A percentile compares a stretch with the other conserved stretches of the same genome.
Conservation (phyloP, 2,888 invertebrate genomes). For the Dysmachus trigonus region DNA sequence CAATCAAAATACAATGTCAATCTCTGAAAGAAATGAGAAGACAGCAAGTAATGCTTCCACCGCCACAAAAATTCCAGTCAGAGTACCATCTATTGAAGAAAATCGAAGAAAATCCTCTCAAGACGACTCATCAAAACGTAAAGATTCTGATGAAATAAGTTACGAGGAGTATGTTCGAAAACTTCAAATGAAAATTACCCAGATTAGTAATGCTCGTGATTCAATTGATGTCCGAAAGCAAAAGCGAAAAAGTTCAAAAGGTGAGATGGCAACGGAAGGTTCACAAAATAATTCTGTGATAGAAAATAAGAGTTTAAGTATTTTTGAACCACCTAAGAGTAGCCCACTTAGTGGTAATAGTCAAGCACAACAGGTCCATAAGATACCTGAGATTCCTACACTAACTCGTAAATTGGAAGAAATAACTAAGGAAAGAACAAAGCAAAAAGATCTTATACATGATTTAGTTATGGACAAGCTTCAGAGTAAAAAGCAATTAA, state of each 20-base stretch:
- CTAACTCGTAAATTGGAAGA: conserved; percentile 77
- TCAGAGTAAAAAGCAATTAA: conserved; percentile 72
- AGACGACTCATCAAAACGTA: conserved; percentile 53
- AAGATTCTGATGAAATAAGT: conserved; percentile 62
- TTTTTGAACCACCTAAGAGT: conserved; percentile 47
- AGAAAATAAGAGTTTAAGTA: conserved; percentile 55
- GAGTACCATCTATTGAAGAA: conserved; percentile 32
- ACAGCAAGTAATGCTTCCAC: conserved; percentile 50
- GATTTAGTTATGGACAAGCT: conserved; percentile 84
- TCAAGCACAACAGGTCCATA: conserved; percentile 57
- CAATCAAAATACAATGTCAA: conserved; percentile 49
- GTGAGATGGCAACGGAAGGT: conserved; percentile 54
- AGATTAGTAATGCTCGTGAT: conserved; percentile 75
- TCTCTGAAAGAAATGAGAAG: conserved; percentile 60
- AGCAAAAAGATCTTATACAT: conserved; percentile 84
- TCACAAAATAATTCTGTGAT: conserved; percentile 56
- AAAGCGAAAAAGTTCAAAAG: conserved; percentile 67
- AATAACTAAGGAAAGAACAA: conserved; percentile 80
- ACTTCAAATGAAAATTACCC: conserved; percentile 73
- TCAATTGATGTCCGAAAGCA: conserved; percentile 70
- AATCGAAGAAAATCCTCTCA: conserved; percentile 50
- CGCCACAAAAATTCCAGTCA: conserved; percentile 44
- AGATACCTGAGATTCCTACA: conserved; percentile 66
- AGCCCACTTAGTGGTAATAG: conserved; percentile 55
- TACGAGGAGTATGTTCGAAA: conserved; percentile 73